Conservation (phyloP, 2,888 invertebrate genomes). For the Epirrita christyi region DNA sequence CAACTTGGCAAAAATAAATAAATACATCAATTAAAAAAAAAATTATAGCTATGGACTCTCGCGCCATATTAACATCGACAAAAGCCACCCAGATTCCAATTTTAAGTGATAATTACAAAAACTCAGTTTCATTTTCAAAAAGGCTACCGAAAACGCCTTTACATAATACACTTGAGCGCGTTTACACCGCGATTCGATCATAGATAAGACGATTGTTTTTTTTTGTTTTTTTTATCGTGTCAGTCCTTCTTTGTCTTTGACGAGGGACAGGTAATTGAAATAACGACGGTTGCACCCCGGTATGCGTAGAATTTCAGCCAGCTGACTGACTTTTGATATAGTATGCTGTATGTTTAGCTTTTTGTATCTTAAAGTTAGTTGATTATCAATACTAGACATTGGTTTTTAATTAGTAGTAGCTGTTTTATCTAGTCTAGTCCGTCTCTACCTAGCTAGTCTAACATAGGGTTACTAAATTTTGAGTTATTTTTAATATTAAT, state of each 20-base stretch:
- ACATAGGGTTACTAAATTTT: too few relatives aligned
- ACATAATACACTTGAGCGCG: conserved; percentile 77
- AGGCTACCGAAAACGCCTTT: conserved; percentile 77
- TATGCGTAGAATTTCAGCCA: conserved; percentile 80
- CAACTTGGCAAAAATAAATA: too few relatives aligned
- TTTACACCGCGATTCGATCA: conserved; percentile 84
- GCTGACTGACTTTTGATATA: conserved; percentile 58
- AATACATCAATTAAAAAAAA: too few relatives aligned
- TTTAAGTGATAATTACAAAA: conserved; percentile 25
- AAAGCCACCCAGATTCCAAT: conserved; percentile 47
- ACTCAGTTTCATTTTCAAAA: conserved; percentile 37
- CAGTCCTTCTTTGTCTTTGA: conserved; percentile 82
- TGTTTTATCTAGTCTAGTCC: too few relatives aligned
- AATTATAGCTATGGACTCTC: neutral
- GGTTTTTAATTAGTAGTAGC: too few relatives aligned
- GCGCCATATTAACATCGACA: conserved; percentile 13
- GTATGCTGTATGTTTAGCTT: too few relatives aligned
- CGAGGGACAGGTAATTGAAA: conserved; percentile 82
- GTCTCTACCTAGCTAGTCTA: too few relatives aligned
- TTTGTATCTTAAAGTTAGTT: too few relatives aligned
- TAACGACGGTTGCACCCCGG: conserved; percentile 76
- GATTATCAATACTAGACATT: too few relatives aligned
- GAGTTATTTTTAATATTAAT: too few relatives aligned
- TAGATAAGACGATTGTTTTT: conserved; percentile 76
- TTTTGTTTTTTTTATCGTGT: conserved; percentile 66